Evolutionary conservation across 2,888 invertebrate genomes (phyloP).

Genomic region (Brassicogethes aeneus): DNA sequence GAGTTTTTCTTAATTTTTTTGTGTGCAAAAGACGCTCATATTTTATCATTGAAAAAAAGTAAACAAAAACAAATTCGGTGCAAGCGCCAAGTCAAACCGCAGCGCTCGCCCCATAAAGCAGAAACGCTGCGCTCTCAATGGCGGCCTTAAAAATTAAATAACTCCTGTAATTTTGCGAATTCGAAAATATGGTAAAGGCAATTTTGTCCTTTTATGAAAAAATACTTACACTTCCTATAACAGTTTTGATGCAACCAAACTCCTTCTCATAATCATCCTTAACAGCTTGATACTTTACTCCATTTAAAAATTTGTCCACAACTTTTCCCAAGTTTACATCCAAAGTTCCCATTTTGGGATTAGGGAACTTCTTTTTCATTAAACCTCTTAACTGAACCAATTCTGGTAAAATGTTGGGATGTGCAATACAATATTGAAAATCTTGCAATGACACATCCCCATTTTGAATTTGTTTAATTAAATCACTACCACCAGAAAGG

Average conservation of each 20-base stretch:
- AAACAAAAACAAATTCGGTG: too few relatives aligned
- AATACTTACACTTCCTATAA: constrained; percentile 60
- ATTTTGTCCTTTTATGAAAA: too few relatives aligned
- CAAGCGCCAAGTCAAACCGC: too few relatives aligned
- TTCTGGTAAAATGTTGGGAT: constrained; percentile 72
- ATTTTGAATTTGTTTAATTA: constrained; percentile 69
- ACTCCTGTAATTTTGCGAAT: too few relatives aligned
- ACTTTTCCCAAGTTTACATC: constrained; percentile 52
- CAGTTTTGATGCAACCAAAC: constrained; percentile 58
- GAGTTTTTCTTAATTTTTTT: too few relatives aligned
- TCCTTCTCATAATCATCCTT: constrained; percentile 63
- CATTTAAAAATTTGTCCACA: constrained; percentile 57
- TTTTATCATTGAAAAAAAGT: too few relatives aligned
- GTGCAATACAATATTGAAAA: constrained; percentile 66
- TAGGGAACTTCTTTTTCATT: constrained; percentile 71
- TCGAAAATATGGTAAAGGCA: too few relatives aligned
- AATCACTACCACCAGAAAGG: constrained; percentile 60
- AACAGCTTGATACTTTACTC: constrained; percentile 57
- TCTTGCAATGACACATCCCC: constrained; percentile 51
- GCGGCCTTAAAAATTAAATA: too few relatives aligned
- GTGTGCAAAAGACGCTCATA: too few relatives aligned
- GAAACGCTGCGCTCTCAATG: too few relatives aligned
- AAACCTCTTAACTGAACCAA: constrained; percentile 66
- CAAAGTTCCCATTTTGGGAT: constrained; percentile 55
- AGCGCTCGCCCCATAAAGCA: too few relatives aligned